phyloP scores from a whole-genome alignment of 2,113 vertebrate genomes.

The Nothocercus julius region DNA sequence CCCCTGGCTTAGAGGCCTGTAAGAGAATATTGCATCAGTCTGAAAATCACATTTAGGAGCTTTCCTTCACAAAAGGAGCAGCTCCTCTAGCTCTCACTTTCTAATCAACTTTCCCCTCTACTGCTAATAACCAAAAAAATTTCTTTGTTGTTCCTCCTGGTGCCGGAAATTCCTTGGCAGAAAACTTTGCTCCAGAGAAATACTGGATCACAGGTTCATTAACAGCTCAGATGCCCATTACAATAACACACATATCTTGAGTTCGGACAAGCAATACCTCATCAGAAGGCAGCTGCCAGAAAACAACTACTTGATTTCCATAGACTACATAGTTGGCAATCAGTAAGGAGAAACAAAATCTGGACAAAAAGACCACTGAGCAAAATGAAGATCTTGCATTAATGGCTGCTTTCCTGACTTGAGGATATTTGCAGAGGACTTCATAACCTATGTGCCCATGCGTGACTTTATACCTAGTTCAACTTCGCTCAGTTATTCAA shows the following conservation, averaged over 20 bases:
- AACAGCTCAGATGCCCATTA: conserved; percentile 53
- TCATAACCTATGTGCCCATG: neutral
- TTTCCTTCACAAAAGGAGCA: neutral
- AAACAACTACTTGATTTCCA: conserved; percentile 53
- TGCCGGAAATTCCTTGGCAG: conserved; percentile 51
- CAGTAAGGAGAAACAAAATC: conserved; percentile 37
- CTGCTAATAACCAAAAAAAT: conserved; percentile 7
- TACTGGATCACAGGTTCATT: conserved; percentile 12
- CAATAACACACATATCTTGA: conserved; percentile 41
- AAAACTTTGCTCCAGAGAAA: conserved; percentile 35
- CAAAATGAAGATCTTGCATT: conserved; percentile 55
- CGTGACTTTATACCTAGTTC: neutral
- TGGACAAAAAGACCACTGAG: conserved; percentile 24
- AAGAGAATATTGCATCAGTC: accelerated
- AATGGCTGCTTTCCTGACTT: neutral
- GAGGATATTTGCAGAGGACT: neutral
- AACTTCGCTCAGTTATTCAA: neutral
- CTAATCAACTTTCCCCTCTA: neutral
- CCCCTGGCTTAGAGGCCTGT: neutral
- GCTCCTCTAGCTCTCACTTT: neutral
- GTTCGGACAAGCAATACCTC: conserved; percentile 54
- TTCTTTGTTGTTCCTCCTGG: neutral
- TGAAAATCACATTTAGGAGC: neutral
- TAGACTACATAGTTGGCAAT: conserved; percentile 41
- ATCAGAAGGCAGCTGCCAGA: conserved; percentile 34